Percentiles rank a stretch among this genome's conserved stretches.
Conservation (phyloP, 2,113 vertebrate species). For the Epinephelus cyanopodus region DNA sequence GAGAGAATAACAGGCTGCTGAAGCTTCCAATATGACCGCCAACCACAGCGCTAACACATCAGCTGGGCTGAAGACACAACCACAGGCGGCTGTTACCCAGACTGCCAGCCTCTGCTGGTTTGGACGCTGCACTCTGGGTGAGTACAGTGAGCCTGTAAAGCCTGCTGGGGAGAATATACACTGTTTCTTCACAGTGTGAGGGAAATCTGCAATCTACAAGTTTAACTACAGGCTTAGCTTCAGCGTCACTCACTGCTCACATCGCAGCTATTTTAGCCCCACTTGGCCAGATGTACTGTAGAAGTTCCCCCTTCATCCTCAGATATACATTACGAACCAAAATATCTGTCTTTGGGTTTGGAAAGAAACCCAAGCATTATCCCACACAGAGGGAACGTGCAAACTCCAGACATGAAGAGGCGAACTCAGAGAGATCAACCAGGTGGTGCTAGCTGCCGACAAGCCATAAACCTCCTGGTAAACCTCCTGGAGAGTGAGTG, state of each 20-base stretch:
- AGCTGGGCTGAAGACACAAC: constrained; percentile 49
- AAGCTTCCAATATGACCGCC: constrained; percentile 55
- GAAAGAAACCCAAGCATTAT: too few relatives aligned
- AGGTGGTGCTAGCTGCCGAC: too few relatives aligned
- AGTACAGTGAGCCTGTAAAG: constrained; percentile 11
- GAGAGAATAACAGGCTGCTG: constrained; percentile 60
- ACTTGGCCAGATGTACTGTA: too few relatives aligned
- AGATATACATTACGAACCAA: too few relatives aligned
- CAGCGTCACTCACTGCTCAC: background rate
- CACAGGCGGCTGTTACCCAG: constrained; percentile 50
- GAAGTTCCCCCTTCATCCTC: too few relatives aligned
- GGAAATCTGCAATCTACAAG: too few relatives aligned
- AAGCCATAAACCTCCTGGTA: too few relatives aligned
- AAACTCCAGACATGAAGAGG: too few relatives aligned
- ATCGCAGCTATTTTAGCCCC: background rate
- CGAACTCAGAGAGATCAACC: too few relatives aligned
- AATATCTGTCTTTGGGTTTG: too few relatives aligned
- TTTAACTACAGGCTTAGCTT: background rate
- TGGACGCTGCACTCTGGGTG: constrained; percentile 49
- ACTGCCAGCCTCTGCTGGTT: constrained; percentile 60
- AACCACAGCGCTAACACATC: constrained; percentile 61
- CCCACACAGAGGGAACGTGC: too few relatives aligned
- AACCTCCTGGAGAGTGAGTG: too few relatives aligned
- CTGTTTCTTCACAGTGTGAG: background rate
- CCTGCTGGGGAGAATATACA: background rate